Conservation (phyloP, 2,797 vertebrate species). For the Microctenopoma lineatum region DNA sequence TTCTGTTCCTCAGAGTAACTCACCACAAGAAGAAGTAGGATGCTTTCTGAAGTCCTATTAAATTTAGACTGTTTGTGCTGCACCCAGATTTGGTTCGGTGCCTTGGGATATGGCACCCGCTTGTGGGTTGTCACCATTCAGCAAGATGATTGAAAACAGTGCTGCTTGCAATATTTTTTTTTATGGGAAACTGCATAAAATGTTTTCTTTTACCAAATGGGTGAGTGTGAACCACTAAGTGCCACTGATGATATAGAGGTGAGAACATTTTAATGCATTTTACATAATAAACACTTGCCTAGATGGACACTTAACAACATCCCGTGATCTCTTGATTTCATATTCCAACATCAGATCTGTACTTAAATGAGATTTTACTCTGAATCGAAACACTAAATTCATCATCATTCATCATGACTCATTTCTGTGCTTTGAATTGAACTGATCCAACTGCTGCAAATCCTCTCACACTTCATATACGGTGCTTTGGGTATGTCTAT, state of each 20-base stretch:
- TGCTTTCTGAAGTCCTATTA: constrained; percentile 74
- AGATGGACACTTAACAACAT: constrained; percentile 34
- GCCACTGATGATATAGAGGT: constrained; percentile 33
- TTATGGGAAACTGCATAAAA: constrained; percentile 38
- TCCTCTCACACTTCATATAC: too few relatives aligned
- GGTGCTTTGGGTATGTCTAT: too few relatives aligned
- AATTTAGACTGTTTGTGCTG: constrained; percentile 75
- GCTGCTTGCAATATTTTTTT: constrained; percentile 29
- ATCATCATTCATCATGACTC: too few relatives aligned
- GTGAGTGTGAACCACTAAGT: constrained; percentile 44
- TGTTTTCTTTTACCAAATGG: constrained; percentile 32
- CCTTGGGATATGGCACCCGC: constrained; percentile 60
- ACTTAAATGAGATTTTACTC: too few relatives aligned
- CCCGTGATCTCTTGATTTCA: constrained; percentile 25
- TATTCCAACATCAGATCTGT: constrained; percentile 9
- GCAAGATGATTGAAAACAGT: constrained; percentile 70
- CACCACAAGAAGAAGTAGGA: constrained; percentile 62
- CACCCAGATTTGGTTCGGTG: constrained; percentile 68
- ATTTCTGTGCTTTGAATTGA: too few relatives aligned
- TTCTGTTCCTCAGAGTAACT: constrained; percentile 62
- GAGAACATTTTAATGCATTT: constrained; percentile 27
- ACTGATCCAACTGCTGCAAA: too few relatives aligned
- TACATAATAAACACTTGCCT: constrained; percentile 36
- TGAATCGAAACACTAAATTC: too few relatives aligned
- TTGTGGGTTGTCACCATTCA: constrained; percentile 69